Evolutionary conservation across 2,797 vertebrate species (phyloP), one percentile per base, ranked within the genome.

Genomic region (Anas capensis): DNA sequence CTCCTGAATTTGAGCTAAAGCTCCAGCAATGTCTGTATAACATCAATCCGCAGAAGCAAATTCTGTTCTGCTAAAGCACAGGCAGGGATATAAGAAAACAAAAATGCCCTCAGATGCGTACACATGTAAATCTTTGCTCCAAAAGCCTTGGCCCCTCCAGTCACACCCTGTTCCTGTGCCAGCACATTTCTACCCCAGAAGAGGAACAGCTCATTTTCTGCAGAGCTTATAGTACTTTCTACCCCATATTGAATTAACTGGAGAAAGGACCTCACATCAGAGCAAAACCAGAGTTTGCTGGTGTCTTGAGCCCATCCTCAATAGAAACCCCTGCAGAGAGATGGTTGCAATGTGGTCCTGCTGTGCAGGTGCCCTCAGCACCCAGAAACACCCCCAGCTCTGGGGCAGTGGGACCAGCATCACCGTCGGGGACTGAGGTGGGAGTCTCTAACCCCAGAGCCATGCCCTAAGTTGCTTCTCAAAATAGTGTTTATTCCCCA

Each of bases 311-410:
- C 29, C 44, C 48, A 24, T 4, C 5, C n/a, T 24, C 11, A 2
- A 31, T 66, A 27, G 62, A 86, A 83, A 90, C 24, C 14, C 31
- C 14, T 14, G 17, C 2, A 0, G 8, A 51, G 38, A 10, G 18
- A 5, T 60, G 40, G 12, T 14, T 4, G 6, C 0, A 0, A 14
- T 5, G 0, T 9, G 12, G 5, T 26, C 42, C 33, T 48, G 69
- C 40, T 56, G 34, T 0, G 1, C 1, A 62, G 29, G 8, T 42
- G 23, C 2, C 56, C 11, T 75, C 49, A 79, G 34, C 23, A 34
- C 12, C 29, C 62, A 84, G 57, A 75, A 91, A 64, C 3, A 11
- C 4, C 33, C 29, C 27, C 23, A 40, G 16, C 8, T 71, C 23
- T 20, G 36, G 16, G 27, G 11, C 23, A 86, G 46, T 4, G 14